These are phyloP conservation scores for Arenicola marina DNA, from an alignment of 2,888 invertebrate species.

Conservation along the genomic window DNA sequence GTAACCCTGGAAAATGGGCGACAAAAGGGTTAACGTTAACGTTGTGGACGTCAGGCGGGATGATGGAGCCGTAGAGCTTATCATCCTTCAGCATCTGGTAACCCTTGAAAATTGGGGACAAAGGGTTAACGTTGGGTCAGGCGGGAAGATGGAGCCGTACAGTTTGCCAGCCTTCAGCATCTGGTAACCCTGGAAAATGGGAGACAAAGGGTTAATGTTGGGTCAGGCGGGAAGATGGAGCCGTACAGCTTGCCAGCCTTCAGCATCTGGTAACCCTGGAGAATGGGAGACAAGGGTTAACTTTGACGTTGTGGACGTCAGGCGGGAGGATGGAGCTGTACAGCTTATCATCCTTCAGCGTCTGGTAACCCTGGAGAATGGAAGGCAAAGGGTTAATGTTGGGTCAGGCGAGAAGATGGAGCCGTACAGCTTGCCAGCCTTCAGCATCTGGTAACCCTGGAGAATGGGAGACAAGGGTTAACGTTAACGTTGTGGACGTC, in stretches of 20 bases:
- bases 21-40: slow-evolving; percentile 55
- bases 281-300: slow-evolving; percentile 25
- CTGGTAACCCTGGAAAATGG: slow-evolving; percentile 59
- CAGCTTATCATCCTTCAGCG: slow-evolving; percentile 57
- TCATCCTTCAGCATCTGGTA: slow-evolving; percentile 61
- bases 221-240: slow-evolving; percentile 55
- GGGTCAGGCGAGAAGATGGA: slow-evolving; percentile 57
- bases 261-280: slow-evolving; percentile 60
- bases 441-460: slow-evolving; percentile 60
- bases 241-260: slow-evolving; percentile 59
- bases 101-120: slow-evolving; percentile 41
- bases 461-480: neutral
- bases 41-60: slow-evolving; percentile 56
- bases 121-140: slow-evolving; percentile 41
- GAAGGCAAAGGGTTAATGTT: too few relatives aligned
- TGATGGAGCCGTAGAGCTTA: slow-evolving; percentile 56
- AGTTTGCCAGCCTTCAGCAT: slow-evolving; percentile 59
- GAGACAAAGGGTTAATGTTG: too few relatives aligned
- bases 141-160: slow-evolving; percentile 57
- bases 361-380: slow-evolving; percentile 59
- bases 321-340: slow-evolving; percentile 58
- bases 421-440: slow-evolving; percentile 58
- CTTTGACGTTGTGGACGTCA: too few relatives aligned
- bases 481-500: neutral
- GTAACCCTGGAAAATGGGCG: slow-evolving; percentile 3